Conservation (phyloP, 2,797 vertebrate genomes). For the Oceanodroma leucorhoa region DNA sequence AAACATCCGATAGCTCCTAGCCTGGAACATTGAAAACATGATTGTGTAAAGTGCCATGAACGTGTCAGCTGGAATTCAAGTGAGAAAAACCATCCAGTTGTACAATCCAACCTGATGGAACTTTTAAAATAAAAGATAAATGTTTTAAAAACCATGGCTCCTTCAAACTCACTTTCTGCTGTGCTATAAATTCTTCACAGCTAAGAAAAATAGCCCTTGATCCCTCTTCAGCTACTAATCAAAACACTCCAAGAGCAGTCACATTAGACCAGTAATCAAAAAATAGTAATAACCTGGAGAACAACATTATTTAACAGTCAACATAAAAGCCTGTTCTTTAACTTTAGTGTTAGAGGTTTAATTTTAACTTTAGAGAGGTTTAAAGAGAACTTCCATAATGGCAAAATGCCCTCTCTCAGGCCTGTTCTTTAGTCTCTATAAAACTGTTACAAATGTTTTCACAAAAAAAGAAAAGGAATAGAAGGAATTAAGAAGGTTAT, state of each 20-base stretch:
- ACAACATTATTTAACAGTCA: not conserved
- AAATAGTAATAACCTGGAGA: not conserved
- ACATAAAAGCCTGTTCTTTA: not conserved
- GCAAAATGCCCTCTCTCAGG: not conserved
- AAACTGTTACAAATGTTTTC: not conserved
- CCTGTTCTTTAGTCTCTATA: not conserved
- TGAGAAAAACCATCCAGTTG: not conserved
- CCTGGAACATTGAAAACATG: constrained; percentile 65
- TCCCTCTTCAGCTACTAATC: not conserved
- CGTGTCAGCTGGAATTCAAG: not conserved
- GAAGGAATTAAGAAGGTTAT: not conserved
- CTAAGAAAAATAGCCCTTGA: not conserved
- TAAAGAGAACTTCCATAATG: not conserved
- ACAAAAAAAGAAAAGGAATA: not conserved
- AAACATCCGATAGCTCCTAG: constrained; percentile 91
- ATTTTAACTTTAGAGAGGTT: not conserved
- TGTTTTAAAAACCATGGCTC: not conserved
- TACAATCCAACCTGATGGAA: not conserved
- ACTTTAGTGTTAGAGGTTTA: not conserved
- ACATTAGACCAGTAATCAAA: not conserved
- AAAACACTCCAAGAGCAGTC: not conserved
- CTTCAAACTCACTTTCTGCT: not conserved
- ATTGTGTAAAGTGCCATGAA: not conserved
- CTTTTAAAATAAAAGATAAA: not conserved
- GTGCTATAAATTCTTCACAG: not conserved